Evolutionary conservation across 92 coral and sea anemone genomes (phyloP).

Genomic region (Porites rus): DNA sequence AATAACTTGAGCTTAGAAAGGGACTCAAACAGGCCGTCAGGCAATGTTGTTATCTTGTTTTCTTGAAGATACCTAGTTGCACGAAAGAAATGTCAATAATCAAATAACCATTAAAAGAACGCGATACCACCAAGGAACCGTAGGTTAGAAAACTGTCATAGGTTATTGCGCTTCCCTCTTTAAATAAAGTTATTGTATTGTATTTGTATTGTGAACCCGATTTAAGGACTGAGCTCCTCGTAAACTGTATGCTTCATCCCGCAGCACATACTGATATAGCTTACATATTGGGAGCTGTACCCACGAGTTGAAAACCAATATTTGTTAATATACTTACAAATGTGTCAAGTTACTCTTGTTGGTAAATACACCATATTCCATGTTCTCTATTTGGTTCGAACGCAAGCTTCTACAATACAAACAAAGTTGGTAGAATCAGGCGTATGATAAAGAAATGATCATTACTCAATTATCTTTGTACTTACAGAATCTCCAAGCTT

Average conservation of each 20-base stretch:
- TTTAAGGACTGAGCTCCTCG: no score
- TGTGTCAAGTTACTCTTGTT: slow-evolving; percentile 18
- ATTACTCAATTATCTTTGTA: background rate
- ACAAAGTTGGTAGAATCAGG: background rate
- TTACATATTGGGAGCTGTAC: background rate
- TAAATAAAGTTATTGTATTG: background rate
- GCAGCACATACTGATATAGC: background rate
- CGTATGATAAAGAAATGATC: background rate
- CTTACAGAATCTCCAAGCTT: slow-evolving; percentile 21
- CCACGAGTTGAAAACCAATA: background rate
- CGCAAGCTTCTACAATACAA: slow-evolving; percentile 12
- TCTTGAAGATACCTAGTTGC: background rate
- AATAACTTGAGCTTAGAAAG: background rate
- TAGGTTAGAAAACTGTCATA: no score
- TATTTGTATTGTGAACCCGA: background rate
- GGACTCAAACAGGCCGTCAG: background rate
- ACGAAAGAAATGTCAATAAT: background rate
- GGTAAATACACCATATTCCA: slow-evolving; percentile 16
- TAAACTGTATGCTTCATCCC: background rate
- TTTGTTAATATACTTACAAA: slow-evolving; percentile 7
- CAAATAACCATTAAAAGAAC: background rate
- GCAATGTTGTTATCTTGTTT: background rate
- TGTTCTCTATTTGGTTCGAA: slow-evolving; percentile 14
- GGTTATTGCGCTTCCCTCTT: no score
- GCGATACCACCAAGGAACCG: background rate